Conservation (phyloP, 2,888 invertebrate genomes). For the Odontomyia ornata region DNA sequence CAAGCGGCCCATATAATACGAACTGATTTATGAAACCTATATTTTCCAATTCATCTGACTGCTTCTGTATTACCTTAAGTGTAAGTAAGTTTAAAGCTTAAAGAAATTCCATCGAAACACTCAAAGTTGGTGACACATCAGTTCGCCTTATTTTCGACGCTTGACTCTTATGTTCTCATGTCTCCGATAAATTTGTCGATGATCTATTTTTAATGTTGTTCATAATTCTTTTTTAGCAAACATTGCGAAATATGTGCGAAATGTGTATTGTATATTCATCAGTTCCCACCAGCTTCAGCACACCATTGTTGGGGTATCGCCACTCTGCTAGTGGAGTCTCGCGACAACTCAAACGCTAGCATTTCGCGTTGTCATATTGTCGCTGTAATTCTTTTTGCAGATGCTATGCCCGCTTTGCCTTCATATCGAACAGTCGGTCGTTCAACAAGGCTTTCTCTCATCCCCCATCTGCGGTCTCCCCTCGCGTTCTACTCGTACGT, state of each 20-base stretch:
- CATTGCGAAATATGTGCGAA: constrained; percentile 13
- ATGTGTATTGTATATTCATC: neutral
- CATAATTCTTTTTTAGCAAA: constrained; percentile 16
- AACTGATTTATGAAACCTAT: too few relatives aligned
- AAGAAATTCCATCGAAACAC: too few relatives aligned
- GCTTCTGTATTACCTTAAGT: too few relatives aligned
- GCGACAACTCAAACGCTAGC: too few relatives aligned
- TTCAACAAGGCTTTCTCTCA: neutral
- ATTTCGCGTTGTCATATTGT: neutral
- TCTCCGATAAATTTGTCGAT: constrained; percentile 19
- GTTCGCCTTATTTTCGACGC: too few relatives aligned
- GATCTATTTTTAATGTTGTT: constrained; percentile 17
- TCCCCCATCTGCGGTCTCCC: neutral
- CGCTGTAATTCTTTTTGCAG: neutral
- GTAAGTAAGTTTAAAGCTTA: too few relatives aligned
- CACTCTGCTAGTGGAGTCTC: neutral
- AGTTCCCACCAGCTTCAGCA: neutral
- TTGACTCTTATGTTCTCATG: neutral
- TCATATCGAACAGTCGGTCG: too few relatives aligned
- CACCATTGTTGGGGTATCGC: neutral
- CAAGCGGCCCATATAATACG: too few relatives aligned
- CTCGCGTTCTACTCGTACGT: neutral
- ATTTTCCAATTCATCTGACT: too few relatives aligned
- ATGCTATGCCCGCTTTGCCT: neutral
- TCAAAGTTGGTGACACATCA: too few relatives aligned